These are phyloP conservation scores for Rhagonycha lutea DNA, from an alignment of 2,888 invertebrate genomes.

Conservation along the genomic window DNA sequence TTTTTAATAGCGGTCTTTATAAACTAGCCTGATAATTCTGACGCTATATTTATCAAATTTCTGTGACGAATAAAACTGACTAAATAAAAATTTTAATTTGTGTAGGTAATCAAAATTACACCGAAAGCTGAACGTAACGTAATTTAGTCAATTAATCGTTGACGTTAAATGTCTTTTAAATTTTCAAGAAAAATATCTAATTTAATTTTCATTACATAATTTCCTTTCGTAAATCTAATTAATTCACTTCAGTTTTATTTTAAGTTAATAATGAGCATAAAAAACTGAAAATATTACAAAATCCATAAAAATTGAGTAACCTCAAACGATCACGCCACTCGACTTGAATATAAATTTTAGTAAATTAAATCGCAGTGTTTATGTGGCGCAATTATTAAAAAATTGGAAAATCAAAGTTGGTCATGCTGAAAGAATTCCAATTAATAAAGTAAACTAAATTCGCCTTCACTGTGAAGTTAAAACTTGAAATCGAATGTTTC, in stretches of 20 bases:
- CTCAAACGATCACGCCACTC: background rate
- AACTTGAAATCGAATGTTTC: background rate
- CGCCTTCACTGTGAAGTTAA: background rate
- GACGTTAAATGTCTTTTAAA: conserved; percentile 10
- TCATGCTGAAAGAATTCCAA: background rate
- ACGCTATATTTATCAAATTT: no score
- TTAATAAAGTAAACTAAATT: background rate
- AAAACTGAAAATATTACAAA: background rate
- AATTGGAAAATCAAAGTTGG: background rate
- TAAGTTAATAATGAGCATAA: background rate
- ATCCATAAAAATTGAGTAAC: background rate
- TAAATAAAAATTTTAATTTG: background rate
- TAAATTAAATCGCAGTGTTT: background rate
- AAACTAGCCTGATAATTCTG: no score
- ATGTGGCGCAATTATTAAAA: background rate
- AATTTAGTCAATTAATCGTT: conserved; percentile 18
- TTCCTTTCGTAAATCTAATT: background rate
- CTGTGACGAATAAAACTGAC: background rate
- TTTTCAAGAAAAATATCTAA: background rate
- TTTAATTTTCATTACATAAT: background rate
- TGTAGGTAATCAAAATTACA: conserved; percentile 23
- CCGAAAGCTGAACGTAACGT: conserved; percentile 24
- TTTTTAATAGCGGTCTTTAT: no score
- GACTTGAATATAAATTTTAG: background rate
- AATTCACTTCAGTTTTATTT: background rate